Evolutionary conservation across 2,888 invertebrate genomes (phyloP).

Genomic region (Ctenicera cuprea): DNA sequence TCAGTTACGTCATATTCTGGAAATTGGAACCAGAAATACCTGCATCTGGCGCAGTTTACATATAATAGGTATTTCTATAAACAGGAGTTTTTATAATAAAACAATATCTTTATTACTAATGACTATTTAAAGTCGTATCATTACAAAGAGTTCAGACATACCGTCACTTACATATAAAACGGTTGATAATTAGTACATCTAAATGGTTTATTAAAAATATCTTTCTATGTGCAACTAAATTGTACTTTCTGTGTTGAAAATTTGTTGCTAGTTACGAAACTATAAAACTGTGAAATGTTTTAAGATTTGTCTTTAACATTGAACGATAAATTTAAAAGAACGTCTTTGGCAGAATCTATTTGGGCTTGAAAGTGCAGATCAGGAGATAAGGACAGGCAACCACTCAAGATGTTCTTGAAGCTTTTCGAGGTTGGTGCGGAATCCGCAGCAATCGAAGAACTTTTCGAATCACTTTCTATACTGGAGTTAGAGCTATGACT

Average conservation of each 20-base stretch:
- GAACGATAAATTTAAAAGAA: constrained; percentile 69
- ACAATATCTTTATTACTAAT: constrained; percentile 38
- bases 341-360: constrained; percentile 68
- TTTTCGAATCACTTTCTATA: constrained; percentile 70
- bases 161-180: constrained; percentile 57
- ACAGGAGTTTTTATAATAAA: constrained; percentile 24
- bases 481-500: constrained; percentile 70
- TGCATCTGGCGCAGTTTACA: too few relatives aligned
- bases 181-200: constrained; percentile 55
- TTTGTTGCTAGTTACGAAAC: constrained; percentile 53
- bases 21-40: too few relatives aligned
- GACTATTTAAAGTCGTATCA: constrained; percentile 31
- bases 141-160: constrained; percentile 42
- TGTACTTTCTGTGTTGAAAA: constrained; percentile 65
- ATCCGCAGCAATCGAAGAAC: constrained; percentile 63
- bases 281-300: constrained; percentile 49
- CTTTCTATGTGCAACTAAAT: constrained; percentile 66
- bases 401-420: constrained; percentile 67
- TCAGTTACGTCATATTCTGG: too few relatives aligned
- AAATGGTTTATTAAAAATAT: constrained; percentile 59
- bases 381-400: constrained; percentile 61
- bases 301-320: constrained; percentile 66
- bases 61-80: too few relatives aligned
- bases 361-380: constrained; percentile 66
- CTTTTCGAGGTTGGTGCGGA: constrained; percentile 63